Conservation (phyloP, 2,888 invertebrate species). For the Gerosis bhagava region DNA sequence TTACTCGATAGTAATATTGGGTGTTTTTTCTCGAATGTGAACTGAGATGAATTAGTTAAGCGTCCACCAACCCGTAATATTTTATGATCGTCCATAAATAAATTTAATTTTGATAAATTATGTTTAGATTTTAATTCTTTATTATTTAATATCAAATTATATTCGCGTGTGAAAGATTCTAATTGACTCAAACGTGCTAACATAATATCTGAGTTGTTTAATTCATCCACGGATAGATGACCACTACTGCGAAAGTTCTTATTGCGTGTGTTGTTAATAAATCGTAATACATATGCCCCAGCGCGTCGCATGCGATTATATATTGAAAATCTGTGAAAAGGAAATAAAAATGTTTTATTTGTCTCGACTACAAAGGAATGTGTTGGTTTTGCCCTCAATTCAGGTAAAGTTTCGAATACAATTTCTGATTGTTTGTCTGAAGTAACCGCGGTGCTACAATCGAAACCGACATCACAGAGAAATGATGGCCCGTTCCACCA, state of each 20-base stretch:
- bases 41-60: slow-evolving; percentile 5
- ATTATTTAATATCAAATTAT: slow-evolving; percentile 2
- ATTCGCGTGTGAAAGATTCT: too few species aligned
- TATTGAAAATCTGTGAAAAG: slow-evolving; percentile 6
- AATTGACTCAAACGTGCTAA: too few species aligned
- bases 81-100: slow-evolving; percentile 4
- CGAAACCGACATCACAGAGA: too few species aligned
- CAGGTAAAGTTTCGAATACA: too few species aligned
- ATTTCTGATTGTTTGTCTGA: too few species aligned
- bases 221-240: too few species aligned
- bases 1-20: slow-evolving; percentile 10
- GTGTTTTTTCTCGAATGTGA: slow-evolving; percentile 13
- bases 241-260: slow-evolving; percentile 4
- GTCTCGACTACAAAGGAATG: too few species aligned
- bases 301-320: slow-evolving; percentile 11
- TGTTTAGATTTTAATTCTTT: slow-evolving; percentile 8
- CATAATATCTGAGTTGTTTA: too few species aligned
- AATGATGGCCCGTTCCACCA: not conserved
- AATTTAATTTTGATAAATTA: slow-evolving; percentile 18
- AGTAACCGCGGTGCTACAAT: too few species aligned
- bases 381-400: too few species aligned
- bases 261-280: slow-evolving; percentile 6
- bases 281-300: slow-evolving; percentile 3
- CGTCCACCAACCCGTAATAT: slow-evolving; percentile 17
- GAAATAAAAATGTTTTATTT: too few species aligned